Evolutionary conservation across 2,113 vertebrate genomes (phyloP).

Genomic region (Ailurus styani): DNA sequence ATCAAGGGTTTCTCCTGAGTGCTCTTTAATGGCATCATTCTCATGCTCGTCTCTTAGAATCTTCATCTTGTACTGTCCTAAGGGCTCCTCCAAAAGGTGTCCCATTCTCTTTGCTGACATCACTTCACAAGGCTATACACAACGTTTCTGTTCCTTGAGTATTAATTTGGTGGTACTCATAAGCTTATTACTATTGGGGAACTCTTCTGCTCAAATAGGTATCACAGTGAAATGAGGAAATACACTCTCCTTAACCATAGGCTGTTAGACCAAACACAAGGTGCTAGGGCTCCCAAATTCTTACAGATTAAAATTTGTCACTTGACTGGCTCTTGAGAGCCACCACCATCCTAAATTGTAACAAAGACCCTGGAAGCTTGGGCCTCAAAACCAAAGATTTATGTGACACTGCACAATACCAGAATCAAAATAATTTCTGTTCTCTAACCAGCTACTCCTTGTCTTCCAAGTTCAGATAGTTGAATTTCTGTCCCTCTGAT

Average conservation of each 20-base stretch:
- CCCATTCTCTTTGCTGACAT: not conserved
- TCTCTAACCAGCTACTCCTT: not conserved
- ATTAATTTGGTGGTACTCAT: not conserved
- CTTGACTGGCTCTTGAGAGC: not conserved
- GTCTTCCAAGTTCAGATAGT: not conserved
- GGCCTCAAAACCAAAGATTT: not conserved
- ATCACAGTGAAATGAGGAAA: not conserved
- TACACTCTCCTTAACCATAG: not conserved
- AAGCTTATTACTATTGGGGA: not conserved
- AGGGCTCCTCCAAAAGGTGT: not conserved
- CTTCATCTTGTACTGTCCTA: not conserved
- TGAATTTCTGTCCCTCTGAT: not conserved
- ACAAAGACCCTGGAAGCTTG: not conserved
- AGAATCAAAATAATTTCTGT: not conserved
- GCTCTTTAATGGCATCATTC: not conserved
- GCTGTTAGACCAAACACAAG: not conserved
- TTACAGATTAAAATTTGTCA: not conserved
- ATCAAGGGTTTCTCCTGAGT: not conserved
- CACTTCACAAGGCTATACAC: not conserved
- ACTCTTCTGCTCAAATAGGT: not conserved
- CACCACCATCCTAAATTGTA: not conserved
- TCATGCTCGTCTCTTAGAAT: not conserved
- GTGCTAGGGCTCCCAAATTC: not conserved
- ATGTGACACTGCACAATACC: not conserved
- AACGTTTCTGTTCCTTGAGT: not conserved